Evolutionary conservation across 2,888 invertebrate species (phyloP).

Genomic region (Campoletis raptor): DNA sequence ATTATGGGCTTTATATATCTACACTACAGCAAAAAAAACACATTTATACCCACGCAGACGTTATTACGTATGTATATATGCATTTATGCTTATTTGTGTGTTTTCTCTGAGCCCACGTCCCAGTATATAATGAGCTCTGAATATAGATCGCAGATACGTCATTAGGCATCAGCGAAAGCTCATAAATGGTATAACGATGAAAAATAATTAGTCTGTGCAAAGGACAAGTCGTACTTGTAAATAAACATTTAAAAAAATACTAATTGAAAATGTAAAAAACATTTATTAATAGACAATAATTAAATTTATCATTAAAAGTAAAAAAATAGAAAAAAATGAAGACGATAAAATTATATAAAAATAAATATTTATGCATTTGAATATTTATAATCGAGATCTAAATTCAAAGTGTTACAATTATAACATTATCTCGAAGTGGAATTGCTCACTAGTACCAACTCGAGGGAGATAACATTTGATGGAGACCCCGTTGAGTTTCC

Average conservation of each 20-base stretch:
- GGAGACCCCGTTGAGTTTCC: slow-evolving; percentile 41
- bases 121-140: slow-evolving; percentile 44
- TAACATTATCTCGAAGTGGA: slow-evolving; percentile 31
- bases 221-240: slow-evolving; percentile 29
- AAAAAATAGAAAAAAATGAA: not conserved
- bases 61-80: slow-evolving; percentile 21
- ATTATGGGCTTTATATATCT: slow-evolving; percentile 24
- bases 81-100: slow-evolving; percentile 4
- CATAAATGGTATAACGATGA: slow-evolving; percentile 67
- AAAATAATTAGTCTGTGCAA: slow-evolving; percentile 52
- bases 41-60: slow-evolving; percentile 21
- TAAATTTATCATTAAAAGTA: slow-evolving; percentile 5
- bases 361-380: not conserved
- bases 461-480: slow-evolving; percentile 51
- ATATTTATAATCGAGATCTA: not conserved
- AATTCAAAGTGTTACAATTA: slow-evolving; percentile 52
- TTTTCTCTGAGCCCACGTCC: slow-evolving; percentile 16
- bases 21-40: slow-evolving; percentile 2
- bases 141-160: slow-evolving; percentile 63
- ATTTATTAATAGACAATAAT: not conserved
- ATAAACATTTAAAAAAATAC: slow-evolving; percentile 24
- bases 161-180: slow-evolving; percentile 63
- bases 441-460: slow-evolving; percentile 22
- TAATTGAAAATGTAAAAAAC: not conserved
- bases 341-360: not conserved